phyloP scores from a whole-genome alignment of 2,113 vertebrate genomes.

The Carlito syrichta region DNA sequence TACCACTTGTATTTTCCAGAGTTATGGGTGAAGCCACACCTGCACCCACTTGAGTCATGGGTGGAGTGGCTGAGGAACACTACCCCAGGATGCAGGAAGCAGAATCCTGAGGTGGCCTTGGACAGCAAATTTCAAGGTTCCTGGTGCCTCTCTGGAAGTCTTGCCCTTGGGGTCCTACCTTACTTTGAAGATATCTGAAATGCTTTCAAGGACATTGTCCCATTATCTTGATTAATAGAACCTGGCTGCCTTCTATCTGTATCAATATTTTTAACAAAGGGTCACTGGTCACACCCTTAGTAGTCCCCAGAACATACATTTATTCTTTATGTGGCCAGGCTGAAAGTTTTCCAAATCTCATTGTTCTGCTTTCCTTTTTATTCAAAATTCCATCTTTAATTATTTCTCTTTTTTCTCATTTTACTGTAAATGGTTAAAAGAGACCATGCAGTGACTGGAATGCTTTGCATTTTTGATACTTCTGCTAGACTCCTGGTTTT shows the following conservation, averaged over 20 bases:
- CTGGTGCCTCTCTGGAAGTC: not conserved
- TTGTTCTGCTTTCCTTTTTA: not conserved
- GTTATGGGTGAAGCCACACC: not conserved
- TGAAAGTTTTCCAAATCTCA: not conserved
- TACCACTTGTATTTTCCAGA: no score
- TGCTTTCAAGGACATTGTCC: not conserved
- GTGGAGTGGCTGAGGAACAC: not conserved
- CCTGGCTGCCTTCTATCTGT: not conserved
- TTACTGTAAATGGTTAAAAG: not conserved
- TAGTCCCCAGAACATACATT: not conserved
- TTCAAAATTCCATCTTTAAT: not conserved
- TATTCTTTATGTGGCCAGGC: not conserved
- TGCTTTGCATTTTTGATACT: not conserved
- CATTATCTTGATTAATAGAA: not conserved
- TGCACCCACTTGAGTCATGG: not conserved
- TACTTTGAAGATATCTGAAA: not conserved
- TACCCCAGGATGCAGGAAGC: not conserved
- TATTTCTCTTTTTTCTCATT: not conserved
- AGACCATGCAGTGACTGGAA: not conserved
- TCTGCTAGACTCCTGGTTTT: not conserved
- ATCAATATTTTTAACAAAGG: not conserved
- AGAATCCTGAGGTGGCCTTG: not conserved
- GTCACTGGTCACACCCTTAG: not conserved
- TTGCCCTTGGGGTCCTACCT: not conserved
- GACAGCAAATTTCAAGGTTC: not conserved